These are phyloP conservation scores for Erebia ligea DNA, from an alignment of 2,888 invertebrate species.

Conservation along the genomic window DNA sequence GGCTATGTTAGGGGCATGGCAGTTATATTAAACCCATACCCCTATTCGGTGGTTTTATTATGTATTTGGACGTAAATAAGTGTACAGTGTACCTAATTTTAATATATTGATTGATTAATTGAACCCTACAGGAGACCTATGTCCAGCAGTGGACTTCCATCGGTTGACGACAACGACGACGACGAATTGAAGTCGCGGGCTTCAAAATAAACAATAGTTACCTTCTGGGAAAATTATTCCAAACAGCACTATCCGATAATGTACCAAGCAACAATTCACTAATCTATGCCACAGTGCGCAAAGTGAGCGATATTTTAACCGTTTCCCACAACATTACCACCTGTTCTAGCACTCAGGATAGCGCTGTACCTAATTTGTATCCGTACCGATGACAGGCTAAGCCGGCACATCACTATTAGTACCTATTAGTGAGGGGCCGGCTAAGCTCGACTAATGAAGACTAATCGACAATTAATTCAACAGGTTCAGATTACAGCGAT, in stretches of 20 bases:
- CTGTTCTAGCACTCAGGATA: conserved; percentile 34
- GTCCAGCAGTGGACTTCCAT: too few relatives aligned
- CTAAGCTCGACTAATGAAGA: conserved; percentile 37
- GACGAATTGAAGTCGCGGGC: too few relatives aligned
- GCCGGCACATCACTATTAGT: conserved; percentile 65
- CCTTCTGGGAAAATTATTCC: neutral
- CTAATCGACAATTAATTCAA: conserved; percentile 45
- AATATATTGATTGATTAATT: too few relatives aligned
- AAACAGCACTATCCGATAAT: neutral
- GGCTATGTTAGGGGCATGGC: too few relatives aligned
- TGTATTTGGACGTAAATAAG: too few relatives aligned
- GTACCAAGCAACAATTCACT: neutral
- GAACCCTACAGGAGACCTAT: too few relatives aligned
- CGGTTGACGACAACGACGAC: too few relatives aligned
- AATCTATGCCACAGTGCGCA: conserved; percentile 13
- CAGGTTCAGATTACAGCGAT: conserved; percentile 36
- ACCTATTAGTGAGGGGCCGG: conserved; percentile 66
- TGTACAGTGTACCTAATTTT: too few relatives aligned
- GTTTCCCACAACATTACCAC: conserved; percentile 29
- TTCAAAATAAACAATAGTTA: neutral
- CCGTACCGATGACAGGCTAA: conserved; percentile 29
- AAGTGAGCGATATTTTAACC: conserved; percentile 25
- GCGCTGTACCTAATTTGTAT: conserved; percentile 34
- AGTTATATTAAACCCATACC: too few relatives aligned
- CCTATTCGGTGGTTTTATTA: too few relatives aligned